Base-by-base conservation (phyloP, 1,140 invertebrate species). In the Probaryconus sp. region DNA sequence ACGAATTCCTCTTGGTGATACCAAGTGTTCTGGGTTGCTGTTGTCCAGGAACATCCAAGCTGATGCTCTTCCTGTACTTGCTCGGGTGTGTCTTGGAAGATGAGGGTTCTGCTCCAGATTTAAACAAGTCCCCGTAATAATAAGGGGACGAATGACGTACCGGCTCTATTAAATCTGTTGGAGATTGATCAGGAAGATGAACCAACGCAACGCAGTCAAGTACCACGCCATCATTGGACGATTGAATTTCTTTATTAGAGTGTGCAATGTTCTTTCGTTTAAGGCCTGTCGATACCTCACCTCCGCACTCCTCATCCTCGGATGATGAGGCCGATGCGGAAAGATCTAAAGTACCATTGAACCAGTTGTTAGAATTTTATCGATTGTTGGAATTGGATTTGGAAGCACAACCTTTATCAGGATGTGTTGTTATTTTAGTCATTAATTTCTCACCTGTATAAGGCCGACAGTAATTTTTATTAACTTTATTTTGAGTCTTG, bases 121-220 rank as follows among this genome's bases (percentile, higher is more conserved):
- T 92, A 60, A 93, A 92, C 9, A 94, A 79, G 81, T 94, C 93
- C 0, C 92, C 92, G 89, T 94, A 94, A 76, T 94, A 94, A 74
- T 94, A 94, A 1, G 93, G 92, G 14, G 93, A 94, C 2, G 92
- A 92, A 77, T 94, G 92, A n/a, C 92, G 78, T 1, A 83, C 76
- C 1, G 89, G 83, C 89, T 91, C 74, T 69, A 63, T 13, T 9
- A 77, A 80, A 33, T 79, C 86, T 42, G 79, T 84, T 9, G 88
- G 84, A 1, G 87, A 88, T 48, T 87, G 83, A 28, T 87, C 83
- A 0, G 83, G 70, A 0, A 84, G 76, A 43, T 85, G 84, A 5
- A 87, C 81, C 11, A 84, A 33, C 6, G 84, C 85, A 2, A 84
- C 82, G 21, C 84, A 84, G 21, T 86, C 84, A 0, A 86, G 73